These are phyloP conservation scores for Aricia agestis DNA, from an alignment of 1,140 invertebrate species.

Conservation along the genomic window DNA sequence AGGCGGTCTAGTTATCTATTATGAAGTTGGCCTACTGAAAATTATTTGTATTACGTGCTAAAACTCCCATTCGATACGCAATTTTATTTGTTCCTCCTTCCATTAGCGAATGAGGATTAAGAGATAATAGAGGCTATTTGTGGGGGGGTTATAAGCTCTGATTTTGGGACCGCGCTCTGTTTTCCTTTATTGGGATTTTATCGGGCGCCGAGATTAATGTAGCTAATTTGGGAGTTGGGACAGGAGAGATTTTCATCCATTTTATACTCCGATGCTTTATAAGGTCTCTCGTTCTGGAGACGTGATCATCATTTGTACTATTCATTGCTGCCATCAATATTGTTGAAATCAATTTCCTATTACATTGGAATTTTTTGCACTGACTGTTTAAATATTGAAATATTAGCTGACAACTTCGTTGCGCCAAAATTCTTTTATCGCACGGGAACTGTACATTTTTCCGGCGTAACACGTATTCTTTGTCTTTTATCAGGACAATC, in stretches of 20 bases:
- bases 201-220: slow-evolving; percentile 7
- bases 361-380: not conserved
- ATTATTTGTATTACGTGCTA: not conserved
- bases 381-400: not conserved
- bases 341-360: not conserved
- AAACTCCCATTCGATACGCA: not conserved
- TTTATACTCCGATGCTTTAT: not conserved
- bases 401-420: too few relatives aligned
- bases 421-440: too few relatives aligned
- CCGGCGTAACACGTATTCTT: too few relatives aligned
- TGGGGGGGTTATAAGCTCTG: slow-evolving; percentile 8
- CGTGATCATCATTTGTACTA: not conserved
- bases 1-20: too few relatives aligned
- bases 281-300: not conserved
- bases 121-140: slow-evolving; percentile 12
- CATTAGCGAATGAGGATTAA: slow-evolving; percentile 9
- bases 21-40: too few relatives aligned
- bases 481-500: too few relatives aligned
- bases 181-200: slow-evolving; percentile 13
- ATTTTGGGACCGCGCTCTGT: slow-evolving; percentile 8
- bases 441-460: too few relatives aligned
- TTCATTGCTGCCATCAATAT: not conserved
- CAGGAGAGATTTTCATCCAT: slow-evolving; percentile 2
- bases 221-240: not conserved
- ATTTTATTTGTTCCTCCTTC: slow-evolving; percentile 12